Evolutionary conservation across 2,113 vertebrate genomes (phyloP).

Genomic region (Paramormyrops kingsleyae): DNA sequence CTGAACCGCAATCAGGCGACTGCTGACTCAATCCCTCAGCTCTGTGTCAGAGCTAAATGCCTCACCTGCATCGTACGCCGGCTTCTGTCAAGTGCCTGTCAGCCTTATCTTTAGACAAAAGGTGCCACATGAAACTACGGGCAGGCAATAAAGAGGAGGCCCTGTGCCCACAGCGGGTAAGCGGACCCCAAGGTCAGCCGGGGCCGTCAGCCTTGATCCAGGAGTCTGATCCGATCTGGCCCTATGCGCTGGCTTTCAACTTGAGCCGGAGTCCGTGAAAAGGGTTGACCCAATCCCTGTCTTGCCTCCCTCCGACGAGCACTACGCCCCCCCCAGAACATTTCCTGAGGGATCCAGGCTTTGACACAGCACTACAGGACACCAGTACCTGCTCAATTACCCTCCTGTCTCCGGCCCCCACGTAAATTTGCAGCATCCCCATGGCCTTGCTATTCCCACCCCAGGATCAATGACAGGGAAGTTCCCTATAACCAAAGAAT

Average conservation of each 20-base stretch:
- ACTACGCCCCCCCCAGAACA: slow-evolving; percentile 18
- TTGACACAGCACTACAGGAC: not conserved
- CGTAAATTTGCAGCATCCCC: not conserved
- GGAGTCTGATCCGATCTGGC: not conserved
- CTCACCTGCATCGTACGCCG: not conserved
- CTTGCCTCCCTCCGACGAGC: slow-evolving; percentile 20
- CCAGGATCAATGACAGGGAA: not conserved
- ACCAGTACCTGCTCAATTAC: slow-evolving; percentile 33
- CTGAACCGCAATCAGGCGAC: not conserved
- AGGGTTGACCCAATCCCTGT: not conserved
- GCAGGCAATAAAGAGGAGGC: not conserved
- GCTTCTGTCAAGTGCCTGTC: slow-evolving; percentile 12
- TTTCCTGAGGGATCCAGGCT: not conserved
- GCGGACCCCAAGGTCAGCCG: not conserved
- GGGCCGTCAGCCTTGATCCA: slow-evolving; percentile 1
- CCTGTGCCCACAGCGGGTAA: not conserved
- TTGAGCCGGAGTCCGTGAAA: not conserved
- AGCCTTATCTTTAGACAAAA: slow-evolving; percentile 12
- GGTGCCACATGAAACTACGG: not conserved
- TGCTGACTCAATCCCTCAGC: not conserved
- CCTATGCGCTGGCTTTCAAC: slow-evolving; percentile 7
- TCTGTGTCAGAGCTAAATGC: not conserved
- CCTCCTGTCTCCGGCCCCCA: not conserved
- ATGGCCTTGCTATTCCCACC: not conserved
- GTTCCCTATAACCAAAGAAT: not conserved